Base-by-base conservation (phyloP, 2,113 vertebrate species). In the Coregonus clupeaformis region DNA sequence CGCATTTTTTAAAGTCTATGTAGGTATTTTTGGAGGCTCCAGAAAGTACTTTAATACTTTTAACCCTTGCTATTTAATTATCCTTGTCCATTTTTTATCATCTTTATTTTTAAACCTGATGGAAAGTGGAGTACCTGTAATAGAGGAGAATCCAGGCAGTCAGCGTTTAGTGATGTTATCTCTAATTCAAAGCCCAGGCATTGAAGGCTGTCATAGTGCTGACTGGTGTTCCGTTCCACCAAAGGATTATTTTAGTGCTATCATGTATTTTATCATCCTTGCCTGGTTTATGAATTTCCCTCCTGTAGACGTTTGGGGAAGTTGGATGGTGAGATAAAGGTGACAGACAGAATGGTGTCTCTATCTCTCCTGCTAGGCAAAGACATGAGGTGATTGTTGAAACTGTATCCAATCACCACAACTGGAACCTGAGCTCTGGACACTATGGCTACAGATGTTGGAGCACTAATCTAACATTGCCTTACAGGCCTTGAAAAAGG, bases 101-200 rank as follows among this genome's bases (percentile, higher is more conserved):
- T 42, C 36, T 42, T 42, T 11, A 42, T 9, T 42, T 42, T 42
- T 42, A 42, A 42, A 42, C 7, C 36, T 11, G 36, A 42, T 42
- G 36, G 36, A 42, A 42, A 42, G 25, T 6, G 30, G 2, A 65
- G 25, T 36, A 68, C 65, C 11, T 16, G 59, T 22, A 79, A 76
- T 64, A 69, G 72, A 45, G 2, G 18, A 9, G 36, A 42, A 42
- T 11, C 49, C 45, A 36, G 71, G 75, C 25, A 72, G 24, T 16
- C 9, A 13, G 36, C 42, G 42, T 57, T 80, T 57, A 65, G 24
- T 52, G 52, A 80, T 65, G 32, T 71, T 69, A 69, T 76, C 68
- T 69, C 25, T 69, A 68, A 80, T 79, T 82, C 79, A 76, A 14
- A n/a, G 60, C 66, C 69, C 69, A 30, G 47, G 14, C 73, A 77